Evolutionary conservation across 2,888 invertebrate species (phyloP), one percentile per base, ranked within the genome.

Genomic region (Ichneumoninae sp.): DNA sequence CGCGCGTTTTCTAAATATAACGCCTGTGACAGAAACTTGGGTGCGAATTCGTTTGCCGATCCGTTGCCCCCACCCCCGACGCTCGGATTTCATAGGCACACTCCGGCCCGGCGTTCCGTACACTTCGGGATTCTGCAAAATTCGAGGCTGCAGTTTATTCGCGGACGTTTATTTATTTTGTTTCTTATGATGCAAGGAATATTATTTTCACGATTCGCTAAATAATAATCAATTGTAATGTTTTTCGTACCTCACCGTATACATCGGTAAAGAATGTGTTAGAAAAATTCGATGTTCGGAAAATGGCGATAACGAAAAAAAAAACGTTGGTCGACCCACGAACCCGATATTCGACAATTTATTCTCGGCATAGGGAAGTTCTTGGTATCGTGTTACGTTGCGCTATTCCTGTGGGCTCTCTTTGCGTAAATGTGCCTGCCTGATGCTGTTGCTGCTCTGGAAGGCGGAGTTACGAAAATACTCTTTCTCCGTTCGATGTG

Each of bases 371-470:
- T 89, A 87, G 88, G 83, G 88, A 89, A 88, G 60, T 60, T 88
- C 85, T 87, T 84, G 85, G 88, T 88, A 89, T 90, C 89, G 88
- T 87, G 87, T 90, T 90, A 89, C 90, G 84, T 85, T 88, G 89
- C 88, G 89, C 90, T 90, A 90, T 90, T 90, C 89, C 89, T 88
- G 90, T 88, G 87, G 87, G 83, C 87, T 75, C 80, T 54, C 75
- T 86, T 87, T 79, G 87, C 87, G 87, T 87, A 87, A 88, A 88
- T 83, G 82, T 44, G 69, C 22, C 26, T 22, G 22, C 60, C 63
- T n/a, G 50, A 57, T 70, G 40, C 30, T 57, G 44, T 30, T 66
- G 69, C 36, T 68, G 50, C 73, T 88, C 89, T 89, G 89, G 88
- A 89, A 89, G 85, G 83, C 88, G 85, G 85, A 85, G 88, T 87